Base-by-base conservation (phyloP, 2,888 invertebrate genomes). In the Acrobeloides nanus region DNA sequence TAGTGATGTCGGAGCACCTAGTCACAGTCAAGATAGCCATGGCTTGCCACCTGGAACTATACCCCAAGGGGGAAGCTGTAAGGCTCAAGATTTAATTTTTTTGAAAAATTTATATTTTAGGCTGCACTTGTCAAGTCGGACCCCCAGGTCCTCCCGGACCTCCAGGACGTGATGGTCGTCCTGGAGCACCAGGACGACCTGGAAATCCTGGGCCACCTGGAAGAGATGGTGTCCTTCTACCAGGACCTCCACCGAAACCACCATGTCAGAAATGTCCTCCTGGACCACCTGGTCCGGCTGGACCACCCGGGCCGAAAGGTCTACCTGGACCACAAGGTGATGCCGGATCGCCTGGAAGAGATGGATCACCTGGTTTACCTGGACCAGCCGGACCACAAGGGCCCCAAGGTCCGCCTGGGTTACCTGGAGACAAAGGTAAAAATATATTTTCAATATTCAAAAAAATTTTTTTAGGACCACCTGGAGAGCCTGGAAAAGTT, bases 191-290 rank as follows among this genome's bases (percentile, higher is more conserved):
- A 4, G 65, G 65, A 17, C 53, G 66, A n/a, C 67, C 66, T n/a
- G 66, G 65, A 25, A 68, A 65, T 27, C 65, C 65, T 3, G 65
- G 65, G n/a, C 62, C 67, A 12, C 65, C 66, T 1, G 65, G 65
- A 1, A 38, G 65, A 4, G 65, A 65, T 35, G 65, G 65, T 6
- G 52, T 65, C 10, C 62, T 73, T 17, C 59, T 72, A 7, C 72
- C 72, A 8, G 71, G 71, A 31, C 72, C 72, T 27, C 72, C 72
- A 37, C 72, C 73, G 21, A 72, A 72, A 46, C 70, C 72, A 12
- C 72, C 72, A 40, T 72, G 72, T 48, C 72, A 73, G 51, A 73
- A 72, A 34, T 62, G 60, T 26, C 67, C 64, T 7, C 62, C 61
- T 8, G 67, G 66, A 24, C 63, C 58, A 34, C 56, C 62, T 15